These are phyloP conservation scores for Choloepus hoffmanni DNA, from an alignment of 2,113 vertebrate genomes.

Conservation along the genomic window DNA sequence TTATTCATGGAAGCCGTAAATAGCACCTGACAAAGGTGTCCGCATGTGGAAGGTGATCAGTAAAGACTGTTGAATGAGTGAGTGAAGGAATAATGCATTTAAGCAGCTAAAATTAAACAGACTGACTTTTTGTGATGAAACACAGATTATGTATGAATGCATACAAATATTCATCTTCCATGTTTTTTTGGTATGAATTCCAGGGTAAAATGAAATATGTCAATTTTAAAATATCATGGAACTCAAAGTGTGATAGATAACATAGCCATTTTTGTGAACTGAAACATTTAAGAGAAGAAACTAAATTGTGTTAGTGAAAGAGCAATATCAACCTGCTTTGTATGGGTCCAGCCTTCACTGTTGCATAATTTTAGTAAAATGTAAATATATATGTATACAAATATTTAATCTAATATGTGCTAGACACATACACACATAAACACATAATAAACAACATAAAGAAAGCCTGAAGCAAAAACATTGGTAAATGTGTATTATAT, in stretches of 20 bases:
- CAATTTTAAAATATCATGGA: not conserved
- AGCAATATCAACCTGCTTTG: not conserved
- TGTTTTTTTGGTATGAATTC: not conserved
- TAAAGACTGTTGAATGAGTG: constrained; percentile 1
- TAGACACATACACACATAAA: not conserved
- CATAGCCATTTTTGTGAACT: not conserved
- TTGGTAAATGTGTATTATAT: not conserved
- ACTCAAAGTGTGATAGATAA: not conserved
- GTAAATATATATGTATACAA: not conserved
- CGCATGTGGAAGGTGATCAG: not conserved
- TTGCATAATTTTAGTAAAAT: not conserved
- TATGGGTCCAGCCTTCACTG: not conserved
- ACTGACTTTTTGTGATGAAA: not conserved
- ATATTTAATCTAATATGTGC: not conserved
- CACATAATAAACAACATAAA: not conserved
- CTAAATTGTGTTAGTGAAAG: not conserved
- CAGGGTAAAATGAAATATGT: not conserved
- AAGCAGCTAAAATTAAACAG: not conserved
- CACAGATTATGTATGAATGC: not conserved
- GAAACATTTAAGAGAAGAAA: constrained; percentile 14
- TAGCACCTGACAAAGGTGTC: not conserved
- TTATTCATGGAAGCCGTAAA: not conserved
- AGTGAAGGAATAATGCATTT: not conserved
- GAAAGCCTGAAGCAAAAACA: not conserved
- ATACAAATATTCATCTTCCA: not conserved